Evolutionary conservation across 2,797 vertebrate species (phyloP), one percentile per base, ranked within the genome.

Genomic region (Megaceryle alcyon): DNA sequence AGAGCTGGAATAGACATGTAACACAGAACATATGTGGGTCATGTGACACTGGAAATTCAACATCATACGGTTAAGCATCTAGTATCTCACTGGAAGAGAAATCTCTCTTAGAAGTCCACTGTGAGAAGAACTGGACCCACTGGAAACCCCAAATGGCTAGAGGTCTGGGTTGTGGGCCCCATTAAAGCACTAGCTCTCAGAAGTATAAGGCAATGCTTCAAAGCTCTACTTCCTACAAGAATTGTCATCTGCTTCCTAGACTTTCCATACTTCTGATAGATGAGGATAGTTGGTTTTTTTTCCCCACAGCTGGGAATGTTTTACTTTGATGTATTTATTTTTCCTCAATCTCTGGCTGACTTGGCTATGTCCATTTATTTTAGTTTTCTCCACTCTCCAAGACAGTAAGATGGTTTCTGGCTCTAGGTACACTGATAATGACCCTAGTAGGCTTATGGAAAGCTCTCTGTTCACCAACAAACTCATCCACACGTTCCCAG

Each of bases 231-330:
- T 87, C 69, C 43, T 29, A 8, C 9, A 79, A 64, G 59, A 91
- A 70, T 3, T 60, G n/a, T 23, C 57, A 20, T 53, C 48, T 82
- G 59, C 39, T 73, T 85, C 81, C 78, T 64, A 88, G 16, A 51
- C 1, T 10, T 56, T 44, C 26, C n/a, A 49, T 7, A 33, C 10
- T 76, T 77, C 70, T 54, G 17, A 87, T 8, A 88, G 49, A 87
- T n/a, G 15, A 37, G 26, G 46, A 92, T 7, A 85, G 35, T 35
- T 8, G n/a, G 37, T 59, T 90, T 73, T 86, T 68, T 35, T 35
- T 8, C 35, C 35, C 61, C 79, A 94, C 83, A 92, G 82, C 33
- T 95, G 18, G 87, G 41, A 79, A 92, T 54, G 49, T 56, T 93
- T 94, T 56, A 88, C 35, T 85, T 75, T 23, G n/a, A 72, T 59